Base-by-base conservation (phyloP, 1,140 invertebrate species). In the Bemisia tabaci region DNA sequence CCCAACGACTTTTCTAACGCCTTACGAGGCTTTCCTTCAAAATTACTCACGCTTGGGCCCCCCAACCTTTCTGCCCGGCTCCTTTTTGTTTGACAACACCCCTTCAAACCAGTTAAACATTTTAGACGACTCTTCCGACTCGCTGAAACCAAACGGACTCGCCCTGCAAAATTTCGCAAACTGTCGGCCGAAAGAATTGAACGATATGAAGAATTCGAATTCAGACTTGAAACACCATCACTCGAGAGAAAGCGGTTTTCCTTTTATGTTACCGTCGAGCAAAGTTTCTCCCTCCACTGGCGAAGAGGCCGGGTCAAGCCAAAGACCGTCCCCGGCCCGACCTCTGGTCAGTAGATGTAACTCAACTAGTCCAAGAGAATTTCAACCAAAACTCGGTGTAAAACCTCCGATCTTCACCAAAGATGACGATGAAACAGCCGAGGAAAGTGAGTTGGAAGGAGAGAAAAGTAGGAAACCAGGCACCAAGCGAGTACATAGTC, bases 281-380 rank as follows among this genome's bases (percentile, higher is more conserved):
- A 83, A 79, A 74, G 80, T 85, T 1, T 86, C 86, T 27, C 85
- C 86, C 17, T 80, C 84, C 1, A 83, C 83, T 2, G 82, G 76
- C 2, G 84, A 87, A 72, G 85, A 88, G 75, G 83, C 84, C 1
- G 80, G 78, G 12, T 81, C 81, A 5, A 82, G 82, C 68, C 79
- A 83, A 60, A 79, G 82, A 66, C 84, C 84, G 9, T 87, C 86
- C 12, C 85, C 86, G 22, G 81, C 83, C 0, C 77, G 83, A 71
- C 83, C 83, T 2, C 5, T 48, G 5, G 33, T 48, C 33, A 48
- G 33, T 48, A 48, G 33, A 9, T 48, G 33, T 48, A 48, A 17
- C 17, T 48, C 33, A 17, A 48, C 33, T 22, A 69, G 69, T 70
- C 72, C 59, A n/a, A 63, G 65, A 27, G 67, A 68, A 58, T 12